A percentile compares a stretch with the other conserved stretches of the same genome.
Evolutionary conservation across 2,797 vertebrate species (phyloP).

Genomic region (Saguinus oedipus): DNA sequence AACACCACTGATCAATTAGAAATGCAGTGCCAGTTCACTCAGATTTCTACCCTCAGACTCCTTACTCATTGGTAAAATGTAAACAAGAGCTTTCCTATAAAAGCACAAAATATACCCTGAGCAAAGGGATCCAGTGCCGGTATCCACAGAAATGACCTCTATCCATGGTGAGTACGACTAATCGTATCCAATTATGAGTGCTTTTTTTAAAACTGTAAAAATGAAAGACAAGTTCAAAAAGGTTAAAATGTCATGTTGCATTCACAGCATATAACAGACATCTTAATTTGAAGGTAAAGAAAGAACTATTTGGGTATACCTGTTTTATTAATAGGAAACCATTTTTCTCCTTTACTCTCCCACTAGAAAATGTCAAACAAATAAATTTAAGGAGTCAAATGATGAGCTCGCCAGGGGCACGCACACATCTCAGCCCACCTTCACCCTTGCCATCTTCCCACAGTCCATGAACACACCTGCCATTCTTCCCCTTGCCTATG

Average conservation of each 20-base stretch:
- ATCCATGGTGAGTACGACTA: neutral
- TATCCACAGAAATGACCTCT: neutral
- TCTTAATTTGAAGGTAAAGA: neutral
- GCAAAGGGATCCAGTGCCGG: neutral
- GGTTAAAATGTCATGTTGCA: neutral
- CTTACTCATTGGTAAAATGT: neutral
- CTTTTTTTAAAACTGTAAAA: neutral
- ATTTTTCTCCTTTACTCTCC: neutral
- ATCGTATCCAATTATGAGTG: neutral
- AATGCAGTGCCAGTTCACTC: neutral
- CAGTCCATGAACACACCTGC: neutral
- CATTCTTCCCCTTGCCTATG: neutral
- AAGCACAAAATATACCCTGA: neutral
- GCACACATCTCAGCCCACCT: fast-evolving
- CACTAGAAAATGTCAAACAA: neutral
- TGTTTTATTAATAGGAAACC: neutral
- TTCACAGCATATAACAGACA: neutral
- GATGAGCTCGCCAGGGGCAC: neutral
- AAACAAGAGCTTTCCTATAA: neutral
- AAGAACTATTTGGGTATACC: neutral
- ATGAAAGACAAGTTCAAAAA: constrained; percentile 12
- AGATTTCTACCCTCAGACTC: neutral
- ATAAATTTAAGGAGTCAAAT: neutral
- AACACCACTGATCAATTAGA: constrained; percentile 25
- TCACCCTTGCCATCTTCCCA: neutral